phyloP scores from a whole-genome alignment of 2,797 vertebrate genomes.

The Chrosomus eos region DNA sequence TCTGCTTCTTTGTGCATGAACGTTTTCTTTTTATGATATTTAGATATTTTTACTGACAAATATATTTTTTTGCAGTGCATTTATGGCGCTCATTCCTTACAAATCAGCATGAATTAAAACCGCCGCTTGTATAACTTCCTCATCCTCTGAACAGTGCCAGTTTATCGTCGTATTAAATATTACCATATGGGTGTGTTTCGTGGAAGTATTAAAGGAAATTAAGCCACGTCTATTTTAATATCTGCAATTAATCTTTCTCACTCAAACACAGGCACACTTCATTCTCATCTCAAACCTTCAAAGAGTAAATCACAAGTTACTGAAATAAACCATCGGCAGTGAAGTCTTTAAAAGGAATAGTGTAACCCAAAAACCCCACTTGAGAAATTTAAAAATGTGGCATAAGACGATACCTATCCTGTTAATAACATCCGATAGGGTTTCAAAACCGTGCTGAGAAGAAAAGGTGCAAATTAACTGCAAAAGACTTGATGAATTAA shows the following conservation, averaged over 20 bases:
- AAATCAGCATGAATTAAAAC: background rate
- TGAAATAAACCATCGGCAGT: background rate
- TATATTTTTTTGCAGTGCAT: background rate
- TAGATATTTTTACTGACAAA: background rate
- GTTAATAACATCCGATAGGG: background rate
- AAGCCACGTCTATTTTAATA: background rate
- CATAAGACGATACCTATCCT: background rate
- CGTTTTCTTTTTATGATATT: background rate
- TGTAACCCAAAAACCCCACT: background rate
- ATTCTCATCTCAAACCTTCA: background rate
- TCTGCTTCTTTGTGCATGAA: background rate
- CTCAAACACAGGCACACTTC: background rate
- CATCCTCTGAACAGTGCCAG: background rate
- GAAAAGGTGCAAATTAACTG: slow-evolving; percentile 15
- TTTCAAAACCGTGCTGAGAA: background rate
- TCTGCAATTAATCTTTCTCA: background rate
- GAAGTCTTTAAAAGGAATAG: background rate
- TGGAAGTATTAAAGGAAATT: slow-evolving; percentile 11
- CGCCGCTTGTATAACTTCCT: background rate
- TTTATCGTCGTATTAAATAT: background rate
- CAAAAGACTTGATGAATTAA: background rate
- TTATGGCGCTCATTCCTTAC: background rate
- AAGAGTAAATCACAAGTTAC: background rate
- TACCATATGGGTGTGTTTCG: background rate
- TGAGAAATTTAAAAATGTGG: background rate